Percentiles rank a stretch among this genome's conserved stretches.
Conservation (phyloP, 2,797 vertebrate genomes). For the Oryzias sinensis region DNA sequence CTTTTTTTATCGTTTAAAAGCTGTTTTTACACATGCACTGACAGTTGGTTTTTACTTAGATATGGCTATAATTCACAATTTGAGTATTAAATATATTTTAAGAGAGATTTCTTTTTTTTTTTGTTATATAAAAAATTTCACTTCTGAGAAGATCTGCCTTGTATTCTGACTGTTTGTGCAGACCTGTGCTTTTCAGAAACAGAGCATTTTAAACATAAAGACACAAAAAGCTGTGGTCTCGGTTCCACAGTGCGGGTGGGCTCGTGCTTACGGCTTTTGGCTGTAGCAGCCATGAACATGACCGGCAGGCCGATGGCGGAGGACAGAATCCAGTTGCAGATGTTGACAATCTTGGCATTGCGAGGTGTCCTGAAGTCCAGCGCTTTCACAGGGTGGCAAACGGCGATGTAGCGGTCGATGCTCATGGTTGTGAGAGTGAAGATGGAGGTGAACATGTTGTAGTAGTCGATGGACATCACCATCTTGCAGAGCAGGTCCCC, state of each 20-base stretch:
- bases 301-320: slow-evolving; percentile 97
- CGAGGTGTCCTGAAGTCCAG: slow-evolving; percentile 95
- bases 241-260: not conserved
- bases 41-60: too few species aligned
- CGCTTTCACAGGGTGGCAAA: slow-evolving; percentile 97
- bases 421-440: slow-evolving; percentile 99
- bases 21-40: too few species aligned
- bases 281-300: slow-evolving; percentile 94
- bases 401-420: slow-evolving; percentile 95
- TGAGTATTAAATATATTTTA: too few species aligned
- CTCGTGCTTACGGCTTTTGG: slow-evolving; percentile 55
- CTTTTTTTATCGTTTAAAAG: too few species aligned
- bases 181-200: too few species aligned
- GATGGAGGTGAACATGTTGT: slow-evolving; percentile 99
- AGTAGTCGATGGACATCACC: slow-evolving; percentile 97
- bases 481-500: slow-evolving; percentile 94
- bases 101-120: too few species aligned
- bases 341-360: slow-evolving; percentile 98
- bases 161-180: too few species aligned
- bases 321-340: slow-evolving; percentile 98
- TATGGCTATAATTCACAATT: too few species aligned
- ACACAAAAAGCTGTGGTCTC: not conserved
- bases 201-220: too few species aligned
- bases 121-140: too few species aligned
- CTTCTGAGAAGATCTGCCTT: too few species aligned